phyloP scores from a whole-genome alignment of 1,140 invertebrate species.

The Lineus longissimus region DNA sequence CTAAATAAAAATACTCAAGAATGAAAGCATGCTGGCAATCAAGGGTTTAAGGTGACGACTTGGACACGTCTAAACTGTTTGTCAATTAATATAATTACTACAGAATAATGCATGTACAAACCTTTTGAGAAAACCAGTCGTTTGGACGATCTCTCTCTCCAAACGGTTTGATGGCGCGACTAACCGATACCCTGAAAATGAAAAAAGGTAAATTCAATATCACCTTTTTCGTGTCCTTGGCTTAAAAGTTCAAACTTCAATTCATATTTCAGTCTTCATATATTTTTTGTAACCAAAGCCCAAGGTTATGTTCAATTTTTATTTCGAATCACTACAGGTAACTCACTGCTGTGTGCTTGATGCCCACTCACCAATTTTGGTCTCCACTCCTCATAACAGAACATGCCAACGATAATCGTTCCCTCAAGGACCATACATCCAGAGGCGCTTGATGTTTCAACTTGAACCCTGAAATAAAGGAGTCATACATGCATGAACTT shows the following conservation, averaged over 20 bases:
- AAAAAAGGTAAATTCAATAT: too few relatives aligned
- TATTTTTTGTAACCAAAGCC: background rate
- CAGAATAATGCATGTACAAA: conserved; percentile 21
- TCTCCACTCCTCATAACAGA: conserved; percentile 83
- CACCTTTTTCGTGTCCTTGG: too few relatives aligned
- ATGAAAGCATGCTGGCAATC: too few relatives aligned
- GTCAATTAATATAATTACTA: too few relatives aligned
- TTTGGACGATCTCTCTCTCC: conserved; percentile 69
- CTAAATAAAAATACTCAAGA: too few relatives aligned
- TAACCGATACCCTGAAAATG: conserved; percentile 71
- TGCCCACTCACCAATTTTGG: conserved; percentile 75
- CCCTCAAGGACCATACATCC: conserved; percentile 79
- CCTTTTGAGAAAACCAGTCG: conserved; percentile 88
- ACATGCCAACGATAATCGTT: conserved; percentile 80
- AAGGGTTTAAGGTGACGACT: too few relatives aligned
- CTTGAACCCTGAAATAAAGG: conserved; percentile 50
- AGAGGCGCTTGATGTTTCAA: conserved; percentile 65
- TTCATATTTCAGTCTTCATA: too few relatives aligned
- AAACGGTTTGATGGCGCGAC: conserved; percentile 68
- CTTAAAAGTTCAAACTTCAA: too few relatives aligned
- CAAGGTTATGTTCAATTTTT: background rate
- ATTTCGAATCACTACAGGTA: background rate
- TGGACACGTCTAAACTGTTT: too few relatives aligned
- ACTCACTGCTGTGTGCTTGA: conserved; percentile 4
- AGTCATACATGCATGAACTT: too few relatives aligned